Evolutionary conservation across 2,797 vertebrate species (phyloP).

Genomic region (Leptoclinus maculatus): DNA sequence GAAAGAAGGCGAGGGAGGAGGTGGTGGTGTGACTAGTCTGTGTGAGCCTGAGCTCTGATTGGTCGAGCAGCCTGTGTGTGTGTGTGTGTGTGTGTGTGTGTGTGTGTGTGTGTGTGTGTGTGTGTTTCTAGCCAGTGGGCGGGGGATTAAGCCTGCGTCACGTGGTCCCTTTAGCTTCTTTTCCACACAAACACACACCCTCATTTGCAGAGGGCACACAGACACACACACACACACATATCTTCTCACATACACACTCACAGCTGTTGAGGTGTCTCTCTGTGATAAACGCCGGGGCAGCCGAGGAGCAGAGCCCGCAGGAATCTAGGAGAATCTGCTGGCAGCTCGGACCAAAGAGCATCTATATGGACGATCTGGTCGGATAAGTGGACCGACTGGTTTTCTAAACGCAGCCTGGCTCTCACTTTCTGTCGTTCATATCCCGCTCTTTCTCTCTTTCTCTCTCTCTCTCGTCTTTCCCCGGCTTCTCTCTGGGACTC

Average conservation of each 20-base stretch:
- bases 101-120: slow-evolving; percentile 49
- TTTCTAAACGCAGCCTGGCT: slow-evolving; percentile 31
- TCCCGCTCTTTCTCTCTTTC: slow-evolving; percentile 39
- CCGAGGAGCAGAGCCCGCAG: slow-evolving; percentile 39
- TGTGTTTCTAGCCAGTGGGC: slow-evolving; percentile 71
- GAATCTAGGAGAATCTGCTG: slow-evolving; percentile 50
- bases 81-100: slow-evolving; percentile 45
- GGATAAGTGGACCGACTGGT: slow-evolving; percentile 52
- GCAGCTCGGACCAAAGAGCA: slow-evolving; percentile 32
- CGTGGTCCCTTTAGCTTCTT: slow-evolving; percentile 82
- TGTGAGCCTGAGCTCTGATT: slow-evolving; percentile 71
- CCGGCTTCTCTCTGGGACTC: slow-evolving; percentile 36
- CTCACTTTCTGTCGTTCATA: slow-evolving; percentile 9
- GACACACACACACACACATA: slow-evolving; percentile 37
- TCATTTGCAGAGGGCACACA: slow-evolving; percentile 58
- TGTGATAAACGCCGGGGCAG: slow-evolving; percentile 42
- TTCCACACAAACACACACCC: slow-evolving; percentile 76
- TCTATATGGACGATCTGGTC: slow-evolving; percentile 43
- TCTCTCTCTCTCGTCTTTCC: slow-evolving; percentile 29
- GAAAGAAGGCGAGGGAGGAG: slow-evolving; percentile 18
- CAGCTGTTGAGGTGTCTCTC: slow-evolving; percentile 77
- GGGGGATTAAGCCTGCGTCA: slow-evolving; percentile 81
- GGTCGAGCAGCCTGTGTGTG: slow-evolving; percentile 61
- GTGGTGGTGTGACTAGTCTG: slow-evolving; percentile 66
- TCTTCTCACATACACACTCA: slow-evolving; percentile 66